phyloP scores from a whole-genome alignment of 2,888 invertebrate genomes.

The Leptopilina syphax region DNA sequence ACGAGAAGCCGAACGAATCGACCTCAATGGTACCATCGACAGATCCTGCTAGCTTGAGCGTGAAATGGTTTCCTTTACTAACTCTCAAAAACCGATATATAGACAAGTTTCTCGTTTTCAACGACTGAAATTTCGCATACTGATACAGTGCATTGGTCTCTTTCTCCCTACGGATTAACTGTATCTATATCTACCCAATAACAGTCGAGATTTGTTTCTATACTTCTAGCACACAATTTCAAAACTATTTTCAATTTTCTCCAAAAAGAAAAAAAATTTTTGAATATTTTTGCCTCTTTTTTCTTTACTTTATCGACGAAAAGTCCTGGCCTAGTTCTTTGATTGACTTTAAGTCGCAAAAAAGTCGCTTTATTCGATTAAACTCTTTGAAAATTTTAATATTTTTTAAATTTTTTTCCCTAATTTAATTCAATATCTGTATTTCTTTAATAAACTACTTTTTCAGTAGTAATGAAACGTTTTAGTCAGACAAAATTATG shows the following conservation, averaged over 20 bases:
- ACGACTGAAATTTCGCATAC: slow-evolving; percentile 30
- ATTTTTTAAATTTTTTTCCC: no score
- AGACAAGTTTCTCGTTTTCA: slow-evolving; percentile 21
- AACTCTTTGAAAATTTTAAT: no score
- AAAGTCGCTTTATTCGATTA: no score
- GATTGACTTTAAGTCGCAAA: no score
- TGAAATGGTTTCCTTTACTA: slow-evolving; percentile 70
- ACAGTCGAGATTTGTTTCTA: neutral
- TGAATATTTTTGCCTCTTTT: no score
- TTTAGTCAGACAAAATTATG: no score
- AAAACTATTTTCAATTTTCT: slow-evolving; percentile 15
- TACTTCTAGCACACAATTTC: neutral
- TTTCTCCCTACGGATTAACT: neutral
- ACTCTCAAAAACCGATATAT: slow-evolving; percentile 45
- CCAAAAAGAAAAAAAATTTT: no score
- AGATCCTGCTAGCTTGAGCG: slow-evolving; percentile 62
- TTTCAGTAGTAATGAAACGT: no score
- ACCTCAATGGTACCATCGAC: slow-evolving; percentile 56
- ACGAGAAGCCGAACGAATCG: slow-evolving; percentile 68
- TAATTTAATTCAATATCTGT: no score
- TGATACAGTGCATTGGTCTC: slow-evolving; percentile 11
- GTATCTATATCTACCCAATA: neutral
- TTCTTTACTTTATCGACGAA: no score
- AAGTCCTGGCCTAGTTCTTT: no score
- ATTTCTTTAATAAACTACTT: no score